Conservation (phyloP, 2,888 invertebrate species). For the Carabus problematicus region DNA sequence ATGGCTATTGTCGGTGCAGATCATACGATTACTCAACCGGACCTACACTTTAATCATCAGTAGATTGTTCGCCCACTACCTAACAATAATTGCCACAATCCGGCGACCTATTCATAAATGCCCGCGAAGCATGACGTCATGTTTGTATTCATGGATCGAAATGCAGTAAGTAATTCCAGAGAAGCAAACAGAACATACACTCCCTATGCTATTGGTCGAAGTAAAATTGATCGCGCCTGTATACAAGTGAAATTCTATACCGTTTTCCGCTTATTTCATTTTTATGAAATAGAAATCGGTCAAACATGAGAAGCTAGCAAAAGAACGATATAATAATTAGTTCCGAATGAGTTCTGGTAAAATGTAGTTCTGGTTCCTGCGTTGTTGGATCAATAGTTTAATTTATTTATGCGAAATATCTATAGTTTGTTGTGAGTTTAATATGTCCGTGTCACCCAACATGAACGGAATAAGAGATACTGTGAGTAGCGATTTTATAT, state of each 20-base stretch:
- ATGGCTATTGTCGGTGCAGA: not conserved
- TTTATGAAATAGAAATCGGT: too few species aligned
- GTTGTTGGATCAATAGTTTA: slow-evolving; percentile 19
- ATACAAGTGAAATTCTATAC: too few species aligned
- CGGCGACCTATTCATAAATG: not conserved
- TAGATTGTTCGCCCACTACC: slow-evolving; percentile 8
- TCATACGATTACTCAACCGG: slow-evolving; percentile 16
- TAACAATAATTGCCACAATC: slow-evolving; percentile 16
- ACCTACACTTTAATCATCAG: slow-evolving; percentile 11
- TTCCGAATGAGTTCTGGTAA: not conserved
- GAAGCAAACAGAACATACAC: not conserved
- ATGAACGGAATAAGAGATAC: slow-evolving; percentile 37
- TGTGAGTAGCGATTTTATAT: slow-evolving; percentile 21
- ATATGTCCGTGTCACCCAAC: slow-evolving; percentile 33
- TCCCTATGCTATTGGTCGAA: slow-evolving; percentile 20
- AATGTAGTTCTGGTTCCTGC: not conserved
- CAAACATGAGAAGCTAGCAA: too few species aligned
- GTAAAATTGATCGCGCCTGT: slow-evolving; percentile 29
- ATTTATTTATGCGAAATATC: not conserved
- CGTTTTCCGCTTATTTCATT: too few species aligned
- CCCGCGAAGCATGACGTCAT: slow-evolving; percentile 17
- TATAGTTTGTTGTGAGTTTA: slow-evolving; percentile 26
- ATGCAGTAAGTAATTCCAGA: not conserved
- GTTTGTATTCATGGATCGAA: slow-evolving; percentile 29
- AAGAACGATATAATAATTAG: too few species aligned